These are phyloP conservation scores for Paratrypauchen microcephalus DNA, from an alignment of 2,797 vertebrate genomes.

Conservation along the genomic window DNA sequence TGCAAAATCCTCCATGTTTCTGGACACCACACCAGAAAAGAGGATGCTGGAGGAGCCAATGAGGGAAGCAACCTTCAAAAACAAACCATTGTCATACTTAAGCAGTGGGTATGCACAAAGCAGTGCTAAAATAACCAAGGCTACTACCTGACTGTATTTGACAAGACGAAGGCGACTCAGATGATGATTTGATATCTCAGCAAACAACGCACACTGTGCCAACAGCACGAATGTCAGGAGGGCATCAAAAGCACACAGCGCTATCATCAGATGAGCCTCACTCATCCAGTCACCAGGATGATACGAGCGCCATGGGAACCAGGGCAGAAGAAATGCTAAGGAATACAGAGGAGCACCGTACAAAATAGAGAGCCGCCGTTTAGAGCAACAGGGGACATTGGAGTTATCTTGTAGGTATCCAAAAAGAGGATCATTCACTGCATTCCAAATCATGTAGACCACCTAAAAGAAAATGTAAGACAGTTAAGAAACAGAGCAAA, in stretches of 20 bases:
- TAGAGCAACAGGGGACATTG: slow-evolving; percentile 73
- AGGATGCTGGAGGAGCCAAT: slow-evolving; percentile 85
- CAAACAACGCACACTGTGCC: slow-evolving; percentile 85
- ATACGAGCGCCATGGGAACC: slow-evolving; percentile 90
- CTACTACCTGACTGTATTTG: slow-evolving; percentile 82
- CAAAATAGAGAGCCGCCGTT: slow-evolving; percentile 79
- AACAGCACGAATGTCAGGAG: slow-evolving; percentile 86
- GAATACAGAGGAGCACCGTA: slow-evolving; percentile 85
- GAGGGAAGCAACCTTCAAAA: slow-evolving; percentile 77
- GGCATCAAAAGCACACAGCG: slow-evolving; percentile 85
- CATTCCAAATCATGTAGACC: slow-evolving; percentile 91
- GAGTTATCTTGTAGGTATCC: slow-evolving; percentile 88
- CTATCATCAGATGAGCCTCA: slow-evolving; percentile 81
- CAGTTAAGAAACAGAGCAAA: neutral
- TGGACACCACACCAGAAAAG: slow-evolving; percentile 85
- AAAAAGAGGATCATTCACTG: slow-evolving; percentile 87
- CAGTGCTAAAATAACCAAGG: neutral
- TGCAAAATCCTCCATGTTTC: slow-evolving; percentile 84
- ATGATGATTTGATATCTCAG: slow-evolving; percentile 81
- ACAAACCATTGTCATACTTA: neutral
- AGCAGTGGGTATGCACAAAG: neutral
- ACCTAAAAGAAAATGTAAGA: slow-evolving; percentile 65
- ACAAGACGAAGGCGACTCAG: slow-evolving; percentile 80
- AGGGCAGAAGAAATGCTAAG: slow-evolving; percentile 86
- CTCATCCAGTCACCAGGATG: slow-evolving; percentile 84